Base-by-base conservation (phyloP, 2,797 vertebrate genomes). In the Oreortyx pictus region DNA sequence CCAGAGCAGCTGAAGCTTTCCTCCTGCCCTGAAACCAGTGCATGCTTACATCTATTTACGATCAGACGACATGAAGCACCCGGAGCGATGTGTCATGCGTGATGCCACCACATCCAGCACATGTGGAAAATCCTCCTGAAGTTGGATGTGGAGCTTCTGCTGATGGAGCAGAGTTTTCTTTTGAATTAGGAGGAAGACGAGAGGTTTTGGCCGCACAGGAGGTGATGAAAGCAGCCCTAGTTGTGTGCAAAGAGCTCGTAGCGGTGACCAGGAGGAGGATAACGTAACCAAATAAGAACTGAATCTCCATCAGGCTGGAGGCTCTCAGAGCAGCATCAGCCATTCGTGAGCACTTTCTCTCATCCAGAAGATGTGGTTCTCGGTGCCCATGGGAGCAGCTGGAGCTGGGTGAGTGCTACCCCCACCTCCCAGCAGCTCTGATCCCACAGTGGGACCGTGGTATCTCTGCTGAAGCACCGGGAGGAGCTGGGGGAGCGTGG, bases 1-100 rank as follows among this genome's bases (percentile, higher is more conserved):
- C 62, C 33, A 56, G 59, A 75, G 46, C 22, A 9, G 6, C 37
- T 1, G 4, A 93, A 88, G 72, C 70, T 89, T 41, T 92, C 61
- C 70, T 74, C 62, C n/a, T 72, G 82, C 80, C 77, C 80, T 82
- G n/a, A 43, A 84, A 68, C 50, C 75, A 50, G 12, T 44, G 49
- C 59, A 77, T 86, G 39, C 78, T 95, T 59, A 27, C 24, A 2
- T 67, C 61, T 89, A 11, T 68, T 68, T 71, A 62, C 79, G 61
- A 41, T 10, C 68, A 50, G 77, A 62, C 39, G 44, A 64, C 70
- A 13, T 24, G 13, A 14, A 50, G n/a, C 43, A 6, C 31, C 37
- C 57, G 0, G 23, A 37, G 68, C 0, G 9, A 31, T 20, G 47
- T 27, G 11, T 27, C 15, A 27, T 29, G 50, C 6, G 29, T 54